These are phyloP conservation scores for Psylliodes chrysocephalus DNA, from an alignment of 2,888 invertebrate genomes.

Conservation along the genomic window DNA sequence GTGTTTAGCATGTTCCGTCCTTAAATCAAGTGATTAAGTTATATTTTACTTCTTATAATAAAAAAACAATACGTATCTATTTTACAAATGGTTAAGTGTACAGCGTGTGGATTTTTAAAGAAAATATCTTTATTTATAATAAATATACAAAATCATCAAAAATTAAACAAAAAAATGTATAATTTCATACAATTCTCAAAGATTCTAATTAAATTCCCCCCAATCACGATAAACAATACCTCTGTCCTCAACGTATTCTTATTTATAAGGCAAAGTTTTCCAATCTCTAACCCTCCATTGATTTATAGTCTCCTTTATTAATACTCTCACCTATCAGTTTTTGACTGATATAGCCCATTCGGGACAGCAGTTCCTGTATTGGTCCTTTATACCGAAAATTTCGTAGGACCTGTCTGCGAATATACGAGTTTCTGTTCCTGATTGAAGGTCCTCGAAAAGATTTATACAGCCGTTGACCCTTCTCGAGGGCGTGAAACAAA, in stretches of 20 bases:
- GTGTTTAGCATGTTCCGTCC: too few species aligned
- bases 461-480: conserved; percentile 34
- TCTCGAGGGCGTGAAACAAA: conserved; percentile 34
- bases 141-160: too few species aligned
- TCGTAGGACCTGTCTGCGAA: conserved; percentile 18
- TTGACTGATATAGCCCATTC: conserved; percentile 23
- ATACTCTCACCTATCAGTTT: not conserved
- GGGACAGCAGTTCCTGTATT: not conserved
- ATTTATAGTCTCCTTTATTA: not conserved
- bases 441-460: conserved; percentile 31
- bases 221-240: too few species aligned
- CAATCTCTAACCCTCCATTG: not conserved
- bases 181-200: too few species aligned
- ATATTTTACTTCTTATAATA: too few species aligned
- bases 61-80: too few species aligned
- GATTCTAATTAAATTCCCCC: too few species aligned
- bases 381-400: conserved; percentile 23
- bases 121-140: too few species aligned
- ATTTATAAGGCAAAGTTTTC: not conserved
- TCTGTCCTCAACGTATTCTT: not conserved
- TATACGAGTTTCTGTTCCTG: conserved; percentile 29
- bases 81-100: too few species aligned
- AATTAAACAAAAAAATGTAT: too few species aligned
- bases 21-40: too few species aligned
- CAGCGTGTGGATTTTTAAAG: too few species aligned